Conservation (phyloP, 2,113 vertebrate species). For the Prionailurus viverrinus region DNA sequence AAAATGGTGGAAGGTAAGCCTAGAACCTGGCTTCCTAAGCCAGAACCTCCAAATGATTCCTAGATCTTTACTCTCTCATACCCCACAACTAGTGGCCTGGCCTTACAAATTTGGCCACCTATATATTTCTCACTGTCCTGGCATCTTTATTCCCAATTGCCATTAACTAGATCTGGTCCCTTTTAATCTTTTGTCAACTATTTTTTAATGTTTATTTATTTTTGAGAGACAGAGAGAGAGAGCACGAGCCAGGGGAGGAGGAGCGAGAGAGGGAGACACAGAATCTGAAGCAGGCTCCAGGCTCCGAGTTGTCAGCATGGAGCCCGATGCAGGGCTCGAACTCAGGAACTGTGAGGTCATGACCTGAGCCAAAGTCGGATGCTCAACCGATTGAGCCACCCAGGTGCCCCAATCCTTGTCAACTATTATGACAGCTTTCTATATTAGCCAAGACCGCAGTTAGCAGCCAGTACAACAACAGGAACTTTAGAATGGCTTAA, state of each 20-base stretch:
- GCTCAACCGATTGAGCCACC: too few species aligned
- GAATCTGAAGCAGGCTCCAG: too few species aligned
- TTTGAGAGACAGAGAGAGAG: too few species aligned
- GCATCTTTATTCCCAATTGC: background rate
- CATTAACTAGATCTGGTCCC: background rate
- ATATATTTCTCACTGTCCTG: background rate
- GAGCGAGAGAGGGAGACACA: too few species aligned
- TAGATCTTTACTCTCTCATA: background rate
- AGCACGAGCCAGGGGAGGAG: too few species aligned
- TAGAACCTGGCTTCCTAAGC: background rate
- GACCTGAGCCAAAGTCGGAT: too few species aligned
- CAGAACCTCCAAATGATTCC: background rate
- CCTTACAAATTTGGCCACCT: background rate
- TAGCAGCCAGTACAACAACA: background rate
- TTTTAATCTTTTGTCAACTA: background rate
- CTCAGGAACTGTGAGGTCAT: too few species aligned
- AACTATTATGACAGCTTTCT: background rate
- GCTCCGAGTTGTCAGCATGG: too few species aligned
- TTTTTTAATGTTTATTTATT: background rate
- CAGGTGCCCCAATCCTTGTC: background rate
- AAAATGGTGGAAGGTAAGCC: background rate
- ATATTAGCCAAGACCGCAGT: background rate
- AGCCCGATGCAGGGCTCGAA: too few species aligned
- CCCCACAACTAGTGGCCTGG: background rate
- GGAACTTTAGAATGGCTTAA: background rate